phyloP scores from a whole-genome alignment of 2,888 invertebrate genomes.

The Tiliacea citrago region DNA sequence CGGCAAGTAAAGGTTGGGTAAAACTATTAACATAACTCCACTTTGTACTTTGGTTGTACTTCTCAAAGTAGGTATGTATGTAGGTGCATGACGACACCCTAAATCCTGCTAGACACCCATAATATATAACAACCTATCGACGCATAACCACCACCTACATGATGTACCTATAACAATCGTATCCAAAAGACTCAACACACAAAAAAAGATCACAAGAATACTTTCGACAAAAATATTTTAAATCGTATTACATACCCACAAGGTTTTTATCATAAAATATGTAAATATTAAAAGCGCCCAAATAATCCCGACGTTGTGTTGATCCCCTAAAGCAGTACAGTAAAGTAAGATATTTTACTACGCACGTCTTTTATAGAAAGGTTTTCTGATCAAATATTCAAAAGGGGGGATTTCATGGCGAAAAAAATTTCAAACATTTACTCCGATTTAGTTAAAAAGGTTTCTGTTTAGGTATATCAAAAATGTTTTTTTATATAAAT shows the following conservation, averaged over 20 bases:
- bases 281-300: constrained; percentile 75
- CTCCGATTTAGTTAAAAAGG: constrained; percentile 53
- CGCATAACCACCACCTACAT: background rate
- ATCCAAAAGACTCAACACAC: constrained; percentile 7
- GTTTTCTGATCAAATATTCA: constrained; percentile 80
- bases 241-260: constrained; percentile 64
- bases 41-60: background rate
- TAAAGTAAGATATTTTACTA: constrained; percentile 72
- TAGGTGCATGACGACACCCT: no score
- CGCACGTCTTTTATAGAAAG: constrained; percentile 57
- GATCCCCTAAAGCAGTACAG: constrained; percentile 63
- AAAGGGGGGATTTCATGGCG: constrained; percentile 62
- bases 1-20: background rate
- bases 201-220: constrained; percentile 35
- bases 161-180: constrained; percentile 7
- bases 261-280: constrained; percentile 73
- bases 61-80: background rate
- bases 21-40: background rate
- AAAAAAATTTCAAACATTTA: constrained; percentile 67
- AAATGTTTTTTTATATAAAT: constrained; percentile 30
- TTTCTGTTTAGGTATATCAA: constrained; percentile 31
- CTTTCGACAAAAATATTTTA: constrained; percentile 54
- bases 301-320: constrained; percentile 68
- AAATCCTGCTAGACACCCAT: background rate
- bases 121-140: background rate